A percentile compares a stretch with the other conserved stretches of the same genome.
Conservation (phyloP, 37 sponge, comb jelly and placozoan genomes). For the Spongilla lacustris region DNA sequence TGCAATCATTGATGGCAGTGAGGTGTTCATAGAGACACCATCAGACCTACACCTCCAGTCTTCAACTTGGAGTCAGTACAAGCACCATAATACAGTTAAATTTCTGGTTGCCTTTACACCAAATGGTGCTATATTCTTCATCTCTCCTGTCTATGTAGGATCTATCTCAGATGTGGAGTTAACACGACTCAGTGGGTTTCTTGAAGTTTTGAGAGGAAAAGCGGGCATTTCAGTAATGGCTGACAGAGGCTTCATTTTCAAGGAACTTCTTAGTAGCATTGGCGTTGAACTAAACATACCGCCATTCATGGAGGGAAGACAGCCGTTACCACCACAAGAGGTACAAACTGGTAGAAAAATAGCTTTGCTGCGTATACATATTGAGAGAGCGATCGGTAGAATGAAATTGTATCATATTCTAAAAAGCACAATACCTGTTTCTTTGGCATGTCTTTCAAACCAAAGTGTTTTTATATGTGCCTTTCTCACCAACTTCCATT, state of each 20-base stretch:
- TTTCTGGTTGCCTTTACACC: conserved; percentile 43
- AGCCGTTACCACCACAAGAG: conserved; percentile 49
- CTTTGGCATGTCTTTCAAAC: conserved; percentile 48
- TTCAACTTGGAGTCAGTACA: conserved; percentile 42
- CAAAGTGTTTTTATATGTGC: conserved; percentile 66
- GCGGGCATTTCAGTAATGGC: conserved; percentile 60
- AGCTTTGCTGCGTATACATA: conserved; percentile 30
- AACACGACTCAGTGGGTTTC: conserved; percentile 27
- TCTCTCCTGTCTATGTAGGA: conserved; percentile 39
- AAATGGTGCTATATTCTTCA: conserved; percentile 33
- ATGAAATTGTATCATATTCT: conserved; percentile 44
- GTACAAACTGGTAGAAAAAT: conserved; percentile 26
- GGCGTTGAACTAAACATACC: conserved; percentile 60
- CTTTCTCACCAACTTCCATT: conserved; percentile 66
- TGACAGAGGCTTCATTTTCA: conserved; percentile 71
- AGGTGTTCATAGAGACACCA: conserved; percentile 36
- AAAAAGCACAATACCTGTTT: conserved; percentile 22
- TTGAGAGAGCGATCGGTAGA: conserved; percentile 18
- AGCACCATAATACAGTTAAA: conserved; percentile 48
- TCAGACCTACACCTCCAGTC: conserved; percentile 45
- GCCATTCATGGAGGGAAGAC: conserved; percentile 54
- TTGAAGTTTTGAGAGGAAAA: conserved; percentile 22
- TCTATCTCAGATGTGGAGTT: conserved; percentile 55
- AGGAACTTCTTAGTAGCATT: conserved; percentile 44
- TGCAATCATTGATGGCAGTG: conserved; percentile 50